These are phyloP conservation scores for Spilogale gracilis DNA, from an alignment of 2,113 vertebrate genomes.

Conservation along the genomic window DNA sequence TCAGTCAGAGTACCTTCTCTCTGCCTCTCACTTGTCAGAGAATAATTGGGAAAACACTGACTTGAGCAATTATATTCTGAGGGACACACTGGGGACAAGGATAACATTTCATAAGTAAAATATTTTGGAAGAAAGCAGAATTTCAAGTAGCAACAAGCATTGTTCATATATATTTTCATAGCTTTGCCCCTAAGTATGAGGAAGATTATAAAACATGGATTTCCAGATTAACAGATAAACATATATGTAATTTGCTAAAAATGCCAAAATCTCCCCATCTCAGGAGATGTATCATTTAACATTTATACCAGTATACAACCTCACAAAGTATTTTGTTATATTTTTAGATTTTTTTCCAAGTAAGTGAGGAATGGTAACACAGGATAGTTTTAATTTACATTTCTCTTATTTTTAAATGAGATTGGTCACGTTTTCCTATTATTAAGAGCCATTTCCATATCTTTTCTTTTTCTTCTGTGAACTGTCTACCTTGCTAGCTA, in stretches of 20 bases:
- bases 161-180: background rate
- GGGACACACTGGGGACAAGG: background rate
- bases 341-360: background rate
- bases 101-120: background rate
- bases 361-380: background rate
- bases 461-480: background rate
- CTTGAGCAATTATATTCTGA: background rate
- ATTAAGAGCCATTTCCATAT: background rate
- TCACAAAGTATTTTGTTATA: background rate
- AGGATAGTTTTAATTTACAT: background rate
- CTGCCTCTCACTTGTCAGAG: background rate
- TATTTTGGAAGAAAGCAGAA: slow-evolving; percentile 20
- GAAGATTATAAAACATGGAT: background rate
- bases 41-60: background rate
- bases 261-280: background rate
- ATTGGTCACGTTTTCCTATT: background rate
- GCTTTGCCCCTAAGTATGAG: background rate
- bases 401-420: background rate
- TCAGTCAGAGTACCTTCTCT: background rate
- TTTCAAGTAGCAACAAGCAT: background rate
- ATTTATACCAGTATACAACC: background rate
- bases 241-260: background rate
- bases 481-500: background rate
- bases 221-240: background rate
- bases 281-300: background rate